These are phyloP conservation scores for Drosophila ochracea DNA, from an alignment of 2,888 invertebrate genomes.

Conservation along the genomic window DNA sequence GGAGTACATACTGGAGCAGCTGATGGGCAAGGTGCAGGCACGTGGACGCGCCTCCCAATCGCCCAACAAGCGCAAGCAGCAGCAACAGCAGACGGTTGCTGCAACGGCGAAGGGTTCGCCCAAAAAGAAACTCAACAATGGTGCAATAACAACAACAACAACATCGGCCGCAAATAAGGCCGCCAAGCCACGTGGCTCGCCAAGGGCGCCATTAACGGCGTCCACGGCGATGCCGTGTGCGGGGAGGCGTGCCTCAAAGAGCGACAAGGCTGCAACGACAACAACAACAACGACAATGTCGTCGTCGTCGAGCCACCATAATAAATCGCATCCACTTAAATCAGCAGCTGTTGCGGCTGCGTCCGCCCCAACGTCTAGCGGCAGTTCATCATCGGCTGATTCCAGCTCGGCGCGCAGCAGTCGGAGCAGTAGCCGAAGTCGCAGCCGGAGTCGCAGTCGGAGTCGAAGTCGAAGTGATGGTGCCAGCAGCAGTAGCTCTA, in stretches of 20 bases:
- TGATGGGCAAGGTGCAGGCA: constrained; percentile 72
- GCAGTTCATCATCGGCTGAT: constrained; percentile 81
- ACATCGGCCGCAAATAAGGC: constrained; percentile 51
- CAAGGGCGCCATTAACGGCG: constrained; percentile 47
- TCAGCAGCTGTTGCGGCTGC: constrained; percentile 41
- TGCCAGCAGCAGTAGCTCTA: constrained; percentile 43
- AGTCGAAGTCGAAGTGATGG: constrained; percentile 1
- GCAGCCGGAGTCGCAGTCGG: constrained; percentile 45
- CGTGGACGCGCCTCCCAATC: constrained; percentile 76
- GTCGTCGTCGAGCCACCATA: constrained; percentile 66
- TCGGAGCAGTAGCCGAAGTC: constrained; percentile 66
- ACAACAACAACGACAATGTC: constrained; percentile 37
- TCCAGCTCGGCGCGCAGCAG: constrained; percentile 79
- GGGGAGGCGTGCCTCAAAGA: constrained; percentile 78
- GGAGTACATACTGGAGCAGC: constrained; percentile 83
- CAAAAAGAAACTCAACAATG: constrained; percentile 84
- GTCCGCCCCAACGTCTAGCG: constrained; percentile 80
- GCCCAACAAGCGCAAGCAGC: constrained; percentile 75
- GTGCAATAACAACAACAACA: constrained; percentile 74
- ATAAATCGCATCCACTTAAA: constrained; percentile 37
- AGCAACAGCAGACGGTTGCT: constrained; percentile 33
- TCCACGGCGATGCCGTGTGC: constrained; percentile 55
- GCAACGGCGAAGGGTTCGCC: constrained; percentile 60
- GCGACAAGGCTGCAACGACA: constrained; percentile 52
- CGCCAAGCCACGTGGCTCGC: constrained; percentile 60